Evolutionary conservation across 2,797 vertebrate genomes (phyloP), one percentile per base, ranked within the genome.

Genomic region (Sandelia bainsii): DNA sequence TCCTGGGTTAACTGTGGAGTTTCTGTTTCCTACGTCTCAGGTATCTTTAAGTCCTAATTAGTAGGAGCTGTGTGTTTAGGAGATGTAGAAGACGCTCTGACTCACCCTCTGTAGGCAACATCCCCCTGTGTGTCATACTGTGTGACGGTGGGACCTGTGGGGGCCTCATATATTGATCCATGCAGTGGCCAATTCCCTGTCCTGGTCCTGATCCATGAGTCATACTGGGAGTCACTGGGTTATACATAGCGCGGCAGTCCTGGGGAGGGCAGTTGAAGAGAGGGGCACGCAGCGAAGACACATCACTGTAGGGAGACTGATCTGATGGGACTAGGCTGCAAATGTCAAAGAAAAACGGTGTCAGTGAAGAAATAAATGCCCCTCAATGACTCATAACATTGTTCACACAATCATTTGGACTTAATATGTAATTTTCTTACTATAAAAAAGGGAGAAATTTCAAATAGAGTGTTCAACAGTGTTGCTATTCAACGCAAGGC

Each of bases 151-250:
- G 91, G 37, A 89, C 94, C 50, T 94, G 95, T 14, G 95, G 95
- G 0, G 96, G 94, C 56, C 94, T 95, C 93, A 97, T 96, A 77
- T 97, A 98, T 77, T 96, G 95, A 84, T 99, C 97, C 72, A 96
- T 92, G 82, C 95, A 97, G 86, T 89, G 92, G 80, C 93, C 83
- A 5, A 92, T 85, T 68, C 88, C 86, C 72, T 92, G 92, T 8
- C 76, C 90, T n/a, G 87, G 84, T 39, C 85, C 91, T 8, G 91
- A 77, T 71, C 89, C 93, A 48, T 95, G 94, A 16, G 84, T 89
- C 89, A 94, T 90, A 52, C 89, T 88, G 48, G 95, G 87, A 69
- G 94, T 94, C 91, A 94, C 89, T 12, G 95, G 92, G 89, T 96
- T 96, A 90, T 97, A 98, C 96, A 98, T 97, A 69, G 89, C 67